Conservation (phyloP, 2,113 vertebrate genomes). For the Prolemur simus region DNA sequence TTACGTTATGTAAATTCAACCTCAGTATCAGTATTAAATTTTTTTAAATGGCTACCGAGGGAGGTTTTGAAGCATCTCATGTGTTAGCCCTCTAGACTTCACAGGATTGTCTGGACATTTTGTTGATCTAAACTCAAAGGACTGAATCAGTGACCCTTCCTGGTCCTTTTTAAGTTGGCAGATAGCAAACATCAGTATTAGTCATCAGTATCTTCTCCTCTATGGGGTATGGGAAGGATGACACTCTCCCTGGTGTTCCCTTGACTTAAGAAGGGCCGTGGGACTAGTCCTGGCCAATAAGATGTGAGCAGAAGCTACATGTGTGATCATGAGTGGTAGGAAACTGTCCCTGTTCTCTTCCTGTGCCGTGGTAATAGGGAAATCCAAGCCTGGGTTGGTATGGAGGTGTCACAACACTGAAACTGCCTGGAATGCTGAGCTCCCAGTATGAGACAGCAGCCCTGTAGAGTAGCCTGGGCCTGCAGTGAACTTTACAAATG, state of each 20-base stretch:
- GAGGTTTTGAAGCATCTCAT: background rate
- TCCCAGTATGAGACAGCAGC: background rate
- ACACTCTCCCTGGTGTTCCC: background rate
- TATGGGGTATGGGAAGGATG: background rate
- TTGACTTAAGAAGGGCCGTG: background rate
- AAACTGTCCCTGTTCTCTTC: background rate
- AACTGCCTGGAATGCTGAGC: background rate
- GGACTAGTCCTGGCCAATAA: background rate
- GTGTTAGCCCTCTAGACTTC: background rate
- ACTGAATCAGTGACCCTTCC: background rate
- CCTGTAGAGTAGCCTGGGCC: no score
- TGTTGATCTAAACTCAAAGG: background rate
- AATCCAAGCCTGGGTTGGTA: background rate
- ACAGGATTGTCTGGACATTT: background rate
- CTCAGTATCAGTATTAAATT: background rate
- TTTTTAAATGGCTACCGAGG: background rate
- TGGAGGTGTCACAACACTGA: background rate
- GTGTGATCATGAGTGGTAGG: background rate
- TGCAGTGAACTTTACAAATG: background rate
- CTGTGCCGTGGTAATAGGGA: background rate
- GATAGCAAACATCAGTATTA: background rate
- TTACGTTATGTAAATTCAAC: background rate
- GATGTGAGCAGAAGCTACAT: background rate
- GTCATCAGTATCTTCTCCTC: background rate
- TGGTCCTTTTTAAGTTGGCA: background rate